phyloP scores from a whole-genome alignment of 2,797 vertebrate species.

The Limosa lapponica region DNA sequence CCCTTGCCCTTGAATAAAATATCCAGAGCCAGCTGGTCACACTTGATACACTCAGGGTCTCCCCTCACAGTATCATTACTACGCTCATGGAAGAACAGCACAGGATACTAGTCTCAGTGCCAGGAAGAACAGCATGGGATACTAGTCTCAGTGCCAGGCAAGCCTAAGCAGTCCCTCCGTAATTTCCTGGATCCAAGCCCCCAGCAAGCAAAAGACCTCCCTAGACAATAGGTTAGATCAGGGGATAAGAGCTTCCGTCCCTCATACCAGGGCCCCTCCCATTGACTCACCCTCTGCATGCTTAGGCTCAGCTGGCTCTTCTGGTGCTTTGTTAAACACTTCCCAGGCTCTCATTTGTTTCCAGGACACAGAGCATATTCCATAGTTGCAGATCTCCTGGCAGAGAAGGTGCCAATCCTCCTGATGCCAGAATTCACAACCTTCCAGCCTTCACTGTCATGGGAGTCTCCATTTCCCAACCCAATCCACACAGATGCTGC shows the following conservation, averaged over 20 bases:
- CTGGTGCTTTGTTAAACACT: background rate
- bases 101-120: background rate
- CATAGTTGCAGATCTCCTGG: background rate
- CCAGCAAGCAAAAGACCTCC: background rate
- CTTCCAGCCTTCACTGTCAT: background rate
- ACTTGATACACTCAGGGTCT: background rate
- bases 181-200: background rate
- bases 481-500: background rate
- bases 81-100: background rate
- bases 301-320: background rate
- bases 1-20: background rate
- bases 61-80: background rate
- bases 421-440: background rate
- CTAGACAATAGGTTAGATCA: background rate
- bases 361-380: background rate
- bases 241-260: rapidly evolving
- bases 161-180: background rate
- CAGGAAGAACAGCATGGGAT: background rate
- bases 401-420: background rate
- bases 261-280: background rate
- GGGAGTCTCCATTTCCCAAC: background rate
- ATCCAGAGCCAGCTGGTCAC: background rate
- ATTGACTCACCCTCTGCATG: background rate
- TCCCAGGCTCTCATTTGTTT: background rate
- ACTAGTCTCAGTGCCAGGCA: background rate